Conservation (phyloP, 2,113 vertebrate genomes). For the Butastur rufipennis region DNA sequence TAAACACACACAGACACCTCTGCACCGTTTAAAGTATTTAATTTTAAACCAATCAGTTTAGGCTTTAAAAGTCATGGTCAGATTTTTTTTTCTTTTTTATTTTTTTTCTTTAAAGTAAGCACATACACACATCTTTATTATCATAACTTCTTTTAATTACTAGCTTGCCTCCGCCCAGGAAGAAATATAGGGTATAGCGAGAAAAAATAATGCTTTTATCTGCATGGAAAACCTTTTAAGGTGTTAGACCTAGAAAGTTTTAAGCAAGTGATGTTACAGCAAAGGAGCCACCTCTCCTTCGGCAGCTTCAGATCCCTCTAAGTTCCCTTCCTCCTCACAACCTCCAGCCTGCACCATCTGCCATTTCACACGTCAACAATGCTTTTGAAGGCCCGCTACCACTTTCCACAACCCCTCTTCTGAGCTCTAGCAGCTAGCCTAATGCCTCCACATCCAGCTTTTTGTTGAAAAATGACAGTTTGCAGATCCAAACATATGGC, state of each 20-base stretch:
- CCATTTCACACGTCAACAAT: not conserved
- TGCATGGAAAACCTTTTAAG: not conserved
- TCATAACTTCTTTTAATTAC: not conserved
- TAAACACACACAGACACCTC: not conserved
- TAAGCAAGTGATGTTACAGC: not conserved
- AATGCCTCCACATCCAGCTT: not conserved
- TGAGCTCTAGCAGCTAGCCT: not conserved
- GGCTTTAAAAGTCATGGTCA: not conserved
- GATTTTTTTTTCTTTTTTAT: not conserved
- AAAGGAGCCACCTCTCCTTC: not conserved
- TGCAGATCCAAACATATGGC: not conserved
- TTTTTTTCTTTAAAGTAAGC: not conserved
- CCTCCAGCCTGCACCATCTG: not conserved
- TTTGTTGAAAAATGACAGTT: not conserved
- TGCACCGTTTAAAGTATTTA: not conserved
- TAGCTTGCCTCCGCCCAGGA: not conserved
- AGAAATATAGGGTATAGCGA: not conserved
- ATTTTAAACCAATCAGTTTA: not conserved
- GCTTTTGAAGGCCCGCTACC: not conserved
- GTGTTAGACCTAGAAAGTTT: not conserved
- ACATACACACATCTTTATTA: not conserved
- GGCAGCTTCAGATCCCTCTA: not conserved
- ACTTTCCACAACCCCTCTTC: not conserved
- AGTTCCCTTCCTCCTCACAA: not conserved
- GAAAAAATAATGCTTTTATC: not conserved